Conservation (phyloP, 2,797 vertebrate species). For the Momotus momota region DNA sequence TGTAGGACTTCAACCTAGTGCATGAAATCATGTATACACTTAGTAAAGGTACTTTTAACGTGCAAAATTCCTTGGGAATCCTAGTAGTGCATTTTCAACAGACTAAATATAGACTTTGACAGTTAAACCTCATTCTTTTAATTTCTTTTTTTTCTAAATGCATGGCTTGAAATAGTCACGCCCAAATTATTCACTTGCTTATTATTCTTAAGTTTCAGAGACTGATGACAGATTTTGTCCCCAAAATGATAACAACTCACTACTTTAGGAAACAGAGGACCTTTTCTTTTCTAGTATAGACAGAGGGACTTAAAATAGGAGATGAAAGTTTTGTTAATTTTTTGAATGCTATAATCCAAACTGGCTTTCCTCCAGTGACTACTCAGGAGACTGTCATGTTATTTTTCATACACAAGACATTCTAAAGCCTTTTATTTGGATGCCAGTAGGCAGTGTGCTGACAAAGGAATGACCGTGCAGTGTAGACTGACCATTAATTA, state of each 20-base stretch:
- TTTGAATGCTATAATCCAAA: not conserved
- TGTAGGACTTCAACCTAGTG: not conserved
- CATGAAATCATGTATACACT: not conserved
- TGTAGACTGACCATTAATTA: not conserved
- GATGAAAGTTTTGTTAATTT: not conserved
- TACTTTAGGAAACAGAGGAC: not conserved
- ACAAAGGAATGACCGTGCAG: not conserved
- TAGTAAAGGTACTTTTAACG: not conserved
- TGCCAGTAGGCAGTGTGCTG: not conserved
- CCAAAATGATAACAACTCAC: not conserved
- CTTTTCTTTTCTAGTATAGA: not conserved
- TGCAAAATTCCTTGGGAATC: not conserved
- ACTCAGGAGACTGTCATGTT: not conserved
- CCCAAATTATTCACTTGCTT: not conserved
- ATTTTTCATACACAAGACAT: not conserved
- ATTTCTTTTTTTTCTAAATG: not conserved
- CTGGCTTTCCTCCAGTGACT: not conserved
- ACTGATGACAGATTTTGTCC: not conserved
- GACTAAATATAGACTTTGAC: not conserved
- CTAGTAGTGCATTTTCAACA: not conserved
- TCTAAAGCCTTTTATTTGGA: conserved; percentile 24
- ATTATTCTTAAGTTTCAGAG: not conserved
- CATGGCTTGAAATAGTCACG: not conserved
- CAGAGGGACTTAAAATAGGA: not conserved
- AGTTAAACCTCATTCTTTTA: not conserved